Evolutionary conservation across 2,888 invertebrate species (phyloP).

Genomic region (Morpho helenor): DNA sequence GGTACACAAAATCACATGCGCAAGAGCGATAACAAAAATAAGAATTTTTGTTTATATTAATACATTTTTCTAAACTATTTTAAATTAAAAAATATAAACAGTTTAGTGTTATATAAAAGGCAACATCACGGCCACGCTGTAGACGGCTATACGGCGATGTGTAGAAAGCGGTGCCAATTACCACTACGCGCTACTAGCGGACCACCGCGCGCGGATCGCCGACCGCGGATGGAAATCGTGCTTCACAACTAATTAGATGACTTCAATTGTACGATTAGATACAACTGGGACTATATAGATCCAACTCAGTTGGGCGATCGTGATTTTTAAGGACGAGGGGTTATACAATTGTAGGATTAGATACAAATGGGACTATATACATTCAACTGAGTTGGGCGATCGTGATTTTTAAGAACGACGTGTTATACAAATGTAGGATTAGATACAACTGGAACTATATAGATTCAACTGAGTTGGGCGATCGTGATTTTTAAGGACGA

Average conservation of each 20-base stretch:
- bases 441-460: too few relatives aligned
- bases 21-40: too few relatives aligned
- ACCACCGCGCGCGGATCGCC: slow-evolving; percentile 23
- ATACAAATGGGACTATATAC: too few relatives aligned
- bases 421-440: too few relatives aligned
- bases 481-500: too few relatives aligned
- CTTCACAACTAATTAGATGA: slow-evolving; percentile 26
- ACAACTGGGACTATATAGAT: slow-evolving; percentile 16
- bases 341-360: too few relatives aligned
- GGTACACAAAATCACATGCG: too few relatives aligned
- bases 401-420: too few relatives aligned
- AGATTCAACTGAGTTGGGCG: too few relatives aligned
- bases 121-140: slow-evolving; percentile 39
- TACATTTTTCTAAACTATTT: neutral
- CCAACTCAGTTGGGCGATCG: neutral
- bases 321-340: neutral
- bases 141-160: slow-evolving; percentile 27
- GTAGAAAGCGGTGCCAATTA: slow-evolving; percentile 65
- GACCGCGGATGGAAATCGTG: slow-evolving; percentile 27
- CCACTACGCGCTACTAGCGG: slow-evolving; percentile 34
- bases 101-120: slow-evolving; percentile 13
- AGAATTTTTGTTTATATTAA: too few relatives aligned
- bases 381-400: too few relatives aligned
- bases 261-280: slow-evolving; percentile 20
- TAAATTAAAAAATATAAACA: neutral